Conservation (phyloP, 2,113 vertebrate species). For the Herpailurus yagouaroundi region DNA sequence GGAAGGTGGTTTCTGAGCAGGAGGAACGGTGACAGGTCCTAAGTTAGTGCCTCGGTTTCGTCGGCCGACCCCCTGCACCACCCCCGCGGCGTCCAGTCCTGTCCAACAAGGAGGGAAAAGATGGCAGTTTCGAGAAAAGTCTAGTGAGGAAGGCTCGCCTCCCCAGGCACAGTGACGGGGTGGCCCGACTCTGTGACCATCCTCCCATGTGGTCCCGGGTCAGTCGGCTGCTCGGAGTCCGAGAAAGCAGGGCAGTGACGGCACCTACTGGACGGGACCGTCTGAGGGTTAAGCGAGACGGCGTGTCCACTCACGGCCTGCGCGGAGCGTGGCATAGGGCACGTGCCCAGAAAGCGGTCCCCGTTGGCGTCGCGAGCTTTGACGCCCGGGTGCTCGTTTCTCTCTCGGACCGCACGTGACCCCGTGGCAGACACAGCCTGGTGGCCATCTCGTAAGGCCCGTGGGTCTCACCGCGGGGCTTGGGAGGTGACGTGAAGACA, state of each 20-base stretch:
- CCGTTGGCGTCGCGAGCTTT: neutral
- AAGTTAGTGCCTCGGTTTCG: neutral
- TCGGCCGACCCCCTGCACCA: neutral
- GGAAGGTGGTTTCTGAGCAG: neutral
- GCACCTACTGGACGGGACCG: rapidly evolving
- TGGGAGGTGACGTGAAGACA: rapidly evolving
- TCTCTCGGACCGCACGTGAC: neutral
- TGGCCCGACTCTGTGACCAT: neutral
- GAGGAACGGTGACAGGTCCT: neutral
- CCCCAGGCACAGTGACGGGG: rapidly evolving
- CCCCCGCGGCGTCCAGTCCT: neutral
- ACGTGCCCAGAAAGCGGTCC: neutral
- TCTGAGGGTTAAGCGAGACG: neutral
- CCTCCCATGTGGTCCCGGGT: no score
- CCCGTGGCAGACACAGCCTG: neutral
- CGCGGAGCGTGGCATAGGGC: rapidly evolving
- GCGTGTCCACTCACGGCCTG: rapidly evolving
- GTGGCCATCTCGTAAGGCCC: neutral
- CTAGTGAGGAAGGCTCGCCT: neutral
- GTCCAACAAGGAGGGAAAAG: neutral
- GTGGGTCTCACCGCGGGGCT: rapidly evolving
- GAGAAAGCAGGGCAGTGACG: neutral
- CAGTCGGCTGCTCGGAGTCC: neutral
- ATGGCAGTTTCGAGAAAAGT: neutral
- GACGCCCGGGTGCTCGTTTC: no score